Evolutionary conservation across 2,113 vertebrate species (phyloP).

Genomic region (Choloepus hoffmanni): DNA sequence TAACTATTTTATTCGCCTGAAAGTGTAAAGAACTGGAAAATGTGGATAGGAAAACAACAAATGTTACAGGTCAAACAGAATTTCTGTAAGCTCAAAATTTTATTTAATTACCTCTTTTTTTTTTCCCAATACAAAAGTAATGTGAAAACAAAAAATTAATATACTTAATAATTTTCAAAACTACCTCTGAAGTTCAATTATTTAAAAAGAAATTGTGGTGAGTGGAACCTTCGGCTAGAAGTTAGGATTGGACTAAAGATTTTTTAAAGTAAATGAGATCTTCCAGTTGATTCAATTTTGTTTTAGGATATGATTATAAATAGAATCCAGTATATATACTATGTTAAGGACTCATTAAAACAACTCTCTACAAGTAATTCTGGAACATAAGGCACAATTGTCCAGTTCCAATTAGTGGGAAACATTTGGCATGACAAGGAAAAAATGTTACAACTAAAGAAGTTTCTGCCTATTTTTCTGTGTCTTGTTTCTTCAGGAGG

Average conservation of each 20-base stretch:
- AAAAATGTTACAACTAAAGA: neutral
- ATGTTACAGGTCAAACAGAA: constrained; percentile 24
- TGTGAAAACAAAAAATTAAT: constrained; percentile 47
- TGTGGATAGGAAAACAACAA: constrained; percentile 20
- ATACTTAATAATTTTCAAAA: constrained; percentile 48
- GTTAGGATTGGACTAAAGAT: constrained; percentile 44
- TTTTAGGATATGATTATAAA: constrained; percentile 46
- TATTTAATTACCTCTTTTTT: constrained; percentile 36
- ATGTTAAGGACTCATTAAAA: constrained; percentile 19
- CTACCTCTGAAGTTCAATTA: constrained; percentile 23
- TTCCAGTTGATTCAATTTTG: constrained; percentile 21
- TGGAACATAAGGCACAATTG: constrained; percentile 24
- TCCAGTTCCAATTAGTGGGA: neutral
- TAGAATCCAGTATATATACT: constrained; percentile 48
- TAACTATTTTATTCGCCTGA: constrained; percentile 57
- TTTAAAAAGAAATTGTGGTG: constrained; percentile 44
- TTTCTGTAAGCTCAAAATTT: constrained; percentile 33
- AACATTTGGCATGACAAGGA: neutral
- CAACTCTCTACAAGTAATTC: constrained; percentile 38
- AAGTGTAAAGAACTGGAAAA: constrained; percentile 55
- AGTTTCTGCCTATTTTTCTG: constrained; percentile 11
- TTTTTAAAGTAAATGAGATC: constrained; percentile 55
- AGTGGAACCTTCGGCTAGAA: constrained; percentile 5
- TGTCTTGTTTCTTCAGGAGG: neutral
- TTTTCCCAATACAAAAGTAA: constrained; percentile 55